Base-by-base conservation (phyloP, 2,797 vertebrate genomes). In the Urophycis tenuis region DNA sequence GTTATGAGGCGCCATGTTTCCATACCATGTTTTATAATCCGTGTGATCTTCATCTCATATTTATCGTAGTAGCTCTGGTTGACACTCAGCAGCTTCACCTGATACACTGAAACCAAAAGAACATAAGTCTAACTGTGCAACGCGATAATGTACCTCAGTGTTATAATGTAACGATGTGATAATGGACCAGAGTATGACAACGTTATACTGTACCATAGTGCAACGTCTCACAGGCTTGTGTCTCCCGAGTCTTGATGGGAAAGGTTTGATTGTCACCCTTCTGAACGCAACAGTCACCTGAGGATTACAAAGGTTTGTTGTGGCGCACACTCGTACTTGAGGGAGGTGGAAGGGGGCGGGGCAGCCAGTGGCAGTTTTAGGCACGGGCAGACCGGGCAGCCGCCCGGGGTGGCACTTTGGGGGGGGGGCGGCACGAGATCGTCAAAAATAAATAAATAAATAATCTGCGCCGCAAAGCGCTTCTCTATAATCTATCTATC, bases 241-340 rank as follows among this genome's bases (percentile, higher is more conserved):
- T 85, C 73, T 84, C 85, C 72, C 90, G 82, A 2, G 82, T 83
- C 34, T 80, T 70, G 71, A 1, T 41, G 8, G 14, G 11, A 76
- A 88, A 76, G 39, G 72, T 75, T 71, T 87, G 69, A 5, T 1
- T 34, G 60, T 89, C 86, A 0, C 5, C 29, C 84, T 91, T 92
- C n/a, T 85, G 19, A 25, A 92, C 19, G 6, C 91, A 91, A 77
- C 93, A 94, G 86, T 93, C 90, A 1, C 89, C 93, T 94, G 79
- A 17, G 79, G 25, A 71, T 64, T 1, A 34, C 9, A 31, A 22
- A 76, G 12, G 34, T 15, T 33, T 34, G 22, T 41, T 29, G 39
- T 29, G 45, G n/a, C 25, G 15, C 72, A 72, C 72, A 36, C 32
- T 17, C 49, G 1, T 15, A 36, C 30, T 25, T 41, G 39, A 12